phyloP scores from a whole-genome alignment of 2,113 vertebrate species.

The Carettochelys insculpta region DNA sequence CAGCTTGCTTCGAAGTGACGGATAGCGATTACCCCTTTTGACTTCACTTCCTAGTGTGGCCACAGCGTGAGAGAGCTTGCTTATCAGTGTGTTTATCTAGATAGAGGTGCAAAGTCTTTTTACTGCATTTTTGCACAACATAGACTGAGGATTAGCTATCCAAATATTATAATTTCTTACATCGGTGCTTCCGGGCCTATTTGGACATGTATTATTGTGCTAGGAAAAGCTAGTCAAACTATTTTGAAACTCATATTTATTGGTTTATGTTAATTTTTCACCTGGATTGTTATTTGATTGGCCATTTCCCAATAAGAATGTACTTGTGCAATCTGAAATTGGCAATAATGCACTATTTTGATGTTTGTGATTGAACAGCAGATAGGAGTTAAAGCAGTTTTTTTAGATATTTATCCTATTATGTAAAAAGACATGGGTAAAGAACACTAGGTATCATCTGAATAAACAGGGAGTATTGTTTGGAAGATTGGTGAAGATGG shows the following conservation, averaged over 20 bases:
- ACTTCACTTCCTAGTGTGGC: no score
- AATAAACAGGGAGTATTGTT: neutral
- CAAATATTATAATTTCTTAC: neutral
- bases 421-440: neutral
- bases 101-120: neutral
- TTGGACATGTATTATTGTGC: neutral
- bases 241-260: neutral
- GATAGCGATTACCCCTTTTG: no score
- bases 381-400: neutral
- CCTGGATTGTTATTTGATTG: neutral
- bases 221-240: no score
- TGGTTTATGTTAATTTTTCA: neutral
- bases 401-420: neutral
- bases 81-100: neutral
- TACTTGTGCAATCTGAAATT: neutral
- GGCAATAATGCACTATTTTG: neutral
- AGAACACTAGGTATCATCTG: neutral
- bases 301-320: neutral
- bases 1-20: no score
- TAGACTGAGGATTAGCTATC: neutral
- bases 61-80: no score
- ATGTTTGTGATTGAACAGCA: neutral
- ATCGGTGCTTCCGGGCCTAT: neutral
- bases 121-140: neutral
- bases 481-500: neutral